Base-by-base conservation (phyloP, 2,113 vertebrate species). In the Globicephala melas region DNA sequence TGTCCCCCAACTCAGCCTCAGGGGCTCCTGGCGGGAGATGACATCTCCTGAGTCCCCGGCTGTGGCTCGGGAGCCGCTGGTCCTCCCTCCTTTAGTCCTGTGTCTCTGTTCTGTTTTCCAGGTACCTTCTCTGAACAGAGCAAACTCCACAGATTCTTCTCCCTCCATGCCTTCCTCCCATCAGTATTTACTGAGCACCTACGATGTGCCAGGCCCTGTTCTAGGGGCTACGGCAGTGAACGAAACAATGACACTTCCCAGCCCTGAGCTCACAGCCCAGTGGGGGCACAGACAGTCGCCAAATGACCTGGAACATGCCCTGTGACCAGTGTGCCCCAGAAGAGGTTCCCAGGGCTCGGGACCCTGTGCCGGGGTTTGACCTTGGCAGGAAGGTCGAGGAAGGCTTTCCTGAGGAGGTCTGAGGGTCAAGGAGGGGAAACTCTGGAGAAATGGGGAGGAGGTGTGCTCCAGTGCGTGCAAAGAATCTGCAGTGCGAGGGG, bases 21-120 rank as follows among this genome's bases (percentile, higher is more conserved):
- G 36, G 81, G n/a, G 11, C 10, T 90, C 28, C 8, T 2, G 6
- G 8, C 33, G 36, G 41, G 6, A 80, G 53, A 62, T 0, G 0
- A 15, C 1, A 3, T 60, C 23, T 13, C 50, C 3, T 1, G 0
- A 17, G 60, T 25, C 36, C 47, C 17, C 5, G 70, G 36, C 47
- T 60, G 36, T 17, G 60, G 44, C 12, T 31, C 15, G 1, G 38
- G 33, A 15, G 31, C 31, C 41, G 31, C 6, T 0, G 4, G 23
- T 5, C 20, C 18, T 36, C 23, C 41, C 26, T 74, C 44, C 70
- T 60, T 17, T 50, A n/a, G 17, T 23, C 12, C 2, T 47, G 58
- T 25, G 58, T 25, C 28, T 10, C 33, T 50, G 9, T 33, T 65
- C 33, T 60, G 25, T 31, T 65, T 73, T 53, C 41, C 6, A 36